These are phyloP conservation scores for Siphamia tubifer DNA, from an alignment of 2,113 vertebrate genomes.

Conservation along the genomic window DNA sequence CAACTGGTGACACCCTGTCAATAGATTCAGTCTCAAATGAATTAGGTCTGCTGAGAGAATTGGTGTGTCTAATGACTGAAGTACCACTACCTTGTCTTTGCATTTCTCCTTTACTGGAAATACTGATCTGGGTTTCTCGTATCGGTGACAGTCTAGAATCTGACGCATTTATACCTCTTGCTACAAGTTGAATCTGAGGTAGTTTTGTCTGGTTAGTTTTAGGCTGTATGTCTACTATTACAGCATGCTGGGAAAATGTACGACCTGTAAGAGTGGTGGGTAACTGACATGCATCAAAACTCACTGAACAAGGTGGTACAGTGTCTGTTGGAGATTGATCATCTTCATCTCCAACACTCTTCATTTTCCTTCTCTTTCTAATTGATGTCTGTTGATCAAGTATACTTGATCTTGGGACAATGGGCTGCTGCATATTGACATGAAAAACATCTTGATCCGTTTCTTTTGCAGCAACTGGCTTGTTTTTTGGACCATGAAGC, in stretches of 20 bases:
- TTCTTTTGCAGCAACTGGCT: constrained; percentile 81
- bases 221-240: constrained; percentile 73
- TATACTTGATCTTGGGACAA: constrained; percentile 79
- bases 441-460: constrained; percentile 83
- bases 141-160: constrained; percentile 81
- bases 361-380: constrained; percentile 96
- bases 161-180: constrained; percentile 72
- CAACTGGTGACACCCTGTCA: constrained; percentile 83
- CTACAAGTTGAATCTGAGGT: constrained; percentile 83
- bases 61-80: constrained; percentile 97
- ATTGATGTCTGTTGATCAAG: constrained; percentile 91
- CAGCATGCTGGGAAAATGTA: constrained; percentile 68
- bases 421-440: constrained; percentile 78
- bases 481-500: constrained; percentile 96
- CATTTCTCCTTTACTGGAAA: constrained; percentile 76
- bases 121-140: constrained; percentile 79
- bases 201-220: constrained; percentile 75
- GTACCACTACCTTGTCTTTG: constrained; percentile 92
- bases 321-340: constrained; percentile 89
- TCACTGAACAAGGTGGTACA: constrained; percentile 77
- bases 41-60: constrained; percentile 90
- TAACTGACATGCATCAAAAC: constrained; percentile 76
- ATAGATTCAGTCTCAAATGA: constrained; percentile 92
- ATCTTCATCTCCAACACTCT: constrained; percentile 96
- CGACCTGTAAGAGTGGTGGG: constrained; percentile 54